phyloP scores from a whole-genome alignment of 2,797 vertebrate genomes.

The Poecilia gillii region DNA sequence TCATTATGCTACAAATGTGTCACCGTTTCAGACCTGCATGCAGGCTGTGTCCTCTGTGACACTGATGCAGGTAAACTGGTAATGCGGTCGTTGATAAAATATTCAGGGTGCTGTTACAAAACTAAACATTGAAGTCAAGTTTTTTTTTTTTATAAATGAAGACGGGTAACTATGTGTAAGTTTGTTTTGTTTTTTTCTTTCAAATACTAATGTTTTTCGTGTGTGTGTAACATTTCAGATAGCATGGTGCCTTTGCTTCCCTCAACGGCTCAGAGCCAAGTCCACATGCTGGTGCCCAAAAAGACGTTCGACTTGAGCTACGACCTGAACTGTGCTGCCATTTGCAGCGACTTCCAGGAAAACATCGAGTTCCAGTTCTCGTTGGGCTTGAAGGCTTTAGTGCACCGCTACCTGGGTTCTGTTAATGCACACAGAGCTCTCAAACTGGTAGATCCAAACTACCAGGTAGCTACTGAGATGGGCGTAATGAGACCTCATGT shows the following conservation, averaged over 20 bases:
- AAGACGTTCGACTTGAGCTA: conserved; percentile 96
- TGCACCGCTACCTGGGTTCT: conserved; percentile 91
- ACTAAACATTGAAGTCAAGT: conserved; percentile 6
- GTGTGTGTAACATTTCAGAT: conserved; percentile 74
- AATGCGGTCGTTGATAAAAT: conserved; percentile 37
- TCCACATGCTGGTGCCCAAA: conserved; percentile 87
- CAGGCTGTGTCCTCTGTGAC: conserved; percentile 57
- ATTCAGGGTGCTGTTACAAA: conserved; percentile 29
- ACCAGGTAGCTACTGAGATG: conserved; percentile 77
- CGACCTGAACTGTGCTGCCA: conserved; percentile 91
- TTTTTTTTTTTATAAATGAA: not conserved
- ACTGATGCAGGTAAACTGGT: conserved; percentile 49
- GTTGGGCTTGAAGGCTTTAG: conserved; percentile 90
- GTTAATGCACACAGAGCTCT: conserved; percentile 88
- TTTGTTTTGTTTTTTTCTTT: not conserved
- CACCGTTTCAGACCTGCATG: conserved; percentile 38
- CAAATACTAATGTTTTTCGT: not conserved
- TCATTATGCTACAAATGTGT: conserved; percentile 44
- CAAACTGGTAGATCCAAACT: conserved; percentile 85
- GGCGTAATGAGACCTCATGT: not conserved
- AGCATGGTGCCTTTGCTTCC: conserved; percentile 93
- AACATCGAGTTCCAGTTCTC: conserved; percentile 95
- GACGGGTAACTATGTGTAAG: not conserved
- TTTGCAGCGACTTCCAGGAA: conserved; percentile 97
- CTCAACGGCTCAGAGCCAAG: conserved; percentile 84